Evolutionary conservation across 2,797 vertebrate species (phyloP).

Genomic region (Enteromius viviparus): DNA sequence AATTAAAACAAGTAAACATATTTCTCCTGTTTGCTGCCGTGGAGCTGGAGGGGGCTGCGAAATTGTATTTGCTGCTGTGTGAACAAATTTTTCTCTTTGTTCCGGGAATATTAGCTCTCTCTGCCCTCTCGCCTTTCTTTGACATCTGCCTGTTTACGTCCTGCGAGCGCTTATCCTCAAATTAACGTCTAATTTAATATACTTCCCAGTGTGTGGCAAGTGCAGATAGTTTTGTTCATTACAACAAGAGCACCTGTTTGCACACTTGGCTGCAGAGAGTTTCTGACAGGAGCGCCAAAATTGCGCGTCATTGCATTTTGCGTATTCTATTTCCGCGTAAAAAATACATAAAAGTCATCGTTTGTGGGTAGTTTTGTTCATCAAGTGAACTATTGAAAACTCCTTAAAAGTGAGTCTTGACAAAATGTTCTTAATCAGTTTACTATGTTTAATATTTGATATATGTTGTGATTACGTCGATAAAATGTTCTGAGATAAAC

Average conservation of each 20-base stretch:
- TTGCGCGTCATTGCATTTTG: not conserved
- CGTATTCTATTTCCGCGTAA: not conserved
- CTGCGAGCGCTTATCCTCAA: not conserved
- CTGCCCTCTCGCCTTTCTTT: conserved; percentile 5
- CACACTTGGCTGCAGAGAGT: not conserved
- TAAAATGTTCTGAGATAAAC: not conserved
- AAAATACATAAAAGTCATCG: not conserved
- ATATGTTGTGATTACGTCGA: not conserved
- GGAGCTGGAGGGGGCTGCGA: conserved; percentile 34
- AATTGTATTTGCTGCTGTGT: conserved; percentile 62
- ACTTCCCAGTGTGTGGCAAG: not conserved
- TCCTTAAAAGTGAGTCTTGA: not conserved
- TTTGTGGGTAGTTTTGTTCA: not conserved
- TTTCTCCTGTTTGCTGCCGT: conserved; percentile 57
- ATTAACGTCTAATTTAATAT: conserved; percentile 20
- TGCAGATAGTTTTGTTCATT: not conserved
- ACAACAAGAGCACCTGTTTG: not conserved
- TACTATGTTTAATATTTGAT: not conserved
- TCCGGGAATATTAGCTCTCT: conserved; percentile 9
- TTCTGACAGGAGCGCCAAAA: not conserved
- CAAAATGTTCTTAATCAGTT: not conserved
- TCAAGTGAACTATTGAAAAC: not conserved
- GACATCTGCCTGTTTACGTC: conserved; percentile 21
- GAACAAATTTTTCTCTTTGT: conserved; percentile 45
- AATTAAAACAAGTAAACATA: conserved; percentile 67